These are phyloP conservation scores for Setophaga petechia DNA, from an alignment of 2,113 vertebrate species.

Conservation along the genomic window DNA sequence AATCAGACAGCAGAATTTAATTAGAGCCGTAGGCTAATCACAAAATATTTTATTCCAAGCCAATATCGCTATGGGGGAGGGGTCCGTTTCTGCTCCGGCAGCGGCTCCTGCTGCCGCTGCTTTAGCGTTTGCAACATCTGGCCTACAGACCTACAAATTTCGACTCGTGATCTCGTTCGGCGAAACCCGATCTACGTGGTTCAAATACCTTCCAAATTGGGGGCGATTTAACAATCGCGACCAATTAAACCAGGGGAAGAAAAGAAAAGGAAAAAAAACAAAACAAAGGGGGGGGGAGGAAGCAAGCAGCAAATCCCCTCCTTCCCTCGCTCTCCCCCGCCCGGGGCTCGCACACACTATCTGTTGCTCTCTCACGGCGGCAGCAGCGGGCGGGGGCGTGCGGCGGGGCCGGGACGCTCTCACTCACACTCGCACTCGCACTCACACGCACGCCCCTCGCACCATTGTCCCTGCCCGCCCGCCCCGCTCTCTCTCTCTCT, in stretches of 20 bases:
- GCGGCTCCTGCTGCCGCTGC: conserved; percentile 49
- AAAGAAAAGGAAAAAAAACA: background rate
- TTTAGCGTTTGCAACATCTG: conserved; percentile 76
- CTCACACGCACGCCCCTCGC: conserved; percentile 22
- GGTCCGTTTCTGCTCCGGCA: conserved; percentile 1
- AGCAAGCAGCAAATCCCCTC: conserved; percentile 37
- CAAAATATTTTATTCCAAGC: conserved; percentile 67
- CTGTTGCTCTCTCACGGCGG: conserved; percentile 53
- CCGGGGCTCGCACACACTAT: conserved; percentile 19
- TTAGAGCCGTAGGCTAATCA: conserved; percentile 43
- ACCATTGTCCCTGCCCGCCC: conserved; percentile 68
- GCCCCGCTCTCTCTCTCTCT: background rate
- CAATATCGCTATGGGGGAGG: conserved; percentile 27
- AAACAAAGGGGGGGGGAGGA: background rate
- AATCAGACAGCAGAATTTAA: conserved; percentile 52
- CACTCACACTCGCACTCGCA: conserved; percentile 1
- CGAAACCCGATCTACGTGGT: conserved; percentile 73
- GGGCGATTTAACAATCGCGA: conserved; percentile 69
- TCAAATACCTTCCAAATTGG: conserved; percentile 76
- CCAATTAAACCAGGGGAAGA: conserved; percentile 51
- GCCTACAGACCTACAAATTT: conserved; percentile 78
- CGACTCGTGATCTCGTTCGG: conserved; percentile 67
- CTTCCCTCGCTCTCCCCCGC: background rate
- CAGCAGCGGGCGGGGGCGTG: conserved; percentile 11
- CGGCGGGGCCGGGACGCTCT: conserved; percentile 8